Base-by-base conservation (phyloP, 2,797 vertebrate species). In the Carduelis carduelis region DNA sequence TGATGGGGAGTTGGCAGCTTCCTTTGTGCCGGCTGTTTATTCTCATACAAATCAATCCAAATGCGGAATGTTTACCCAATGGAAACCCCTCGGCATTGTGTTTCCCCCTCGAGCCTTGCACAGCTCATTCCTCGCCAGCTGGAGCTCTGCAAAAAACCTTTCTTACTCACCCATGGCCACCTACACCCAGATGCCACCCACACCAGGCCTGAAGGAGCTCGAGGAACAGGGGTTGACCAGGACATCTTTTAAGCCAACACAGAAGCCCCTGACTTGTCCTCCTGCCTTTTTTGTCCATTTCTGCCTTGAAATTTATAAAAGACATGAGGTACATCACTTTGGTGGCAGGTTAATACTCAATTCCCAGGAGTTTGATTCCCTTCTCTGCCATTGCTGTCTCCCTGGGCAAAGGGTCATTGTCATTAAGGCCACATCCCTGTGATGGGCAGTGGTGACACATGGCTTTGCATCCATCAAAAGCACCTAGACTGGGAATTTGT, bases 21-120 rank as follows among this genome's bases (percentile, higher is more conserved):
- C 68, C 47, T 92, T 84, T 52, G 64, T 60, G 78, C 85, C 3
- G 37, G 52, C 87, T 94, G 91, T 78, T 95, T 91, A 55, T 86
- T 91, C 83, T 80, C 47, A 32, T 50, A 30, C 59, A 90, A 70
- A 93, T 37, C 43, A 44, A 35, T 39, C 59, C n/a, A 85, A 91
- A 91, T 14, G 64, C 1, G 35, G 80, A 83, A 28, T 0, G 4
- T 66, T 87, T 91, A 83, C 87, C 89, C 87, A 34, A 21, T 63
- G 90, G 97, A 86, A 93, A 91, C 71, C 95, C 96, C 89, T 87
- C 70, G 72, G 80, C 80, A 41, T 70, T 69, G 87, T 91, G n/a
- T 72, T 50, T 66, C 65, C 84, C 68, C 6, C 71, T 60, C 32
- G 9, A 85, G 75, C 60, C 52, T 86, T 39, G 26, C 6, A 6